phyloP scores from a whole-genome alignment of 1,140 invertebrate genomes.

The Tetramorium alpestre region DNA sequence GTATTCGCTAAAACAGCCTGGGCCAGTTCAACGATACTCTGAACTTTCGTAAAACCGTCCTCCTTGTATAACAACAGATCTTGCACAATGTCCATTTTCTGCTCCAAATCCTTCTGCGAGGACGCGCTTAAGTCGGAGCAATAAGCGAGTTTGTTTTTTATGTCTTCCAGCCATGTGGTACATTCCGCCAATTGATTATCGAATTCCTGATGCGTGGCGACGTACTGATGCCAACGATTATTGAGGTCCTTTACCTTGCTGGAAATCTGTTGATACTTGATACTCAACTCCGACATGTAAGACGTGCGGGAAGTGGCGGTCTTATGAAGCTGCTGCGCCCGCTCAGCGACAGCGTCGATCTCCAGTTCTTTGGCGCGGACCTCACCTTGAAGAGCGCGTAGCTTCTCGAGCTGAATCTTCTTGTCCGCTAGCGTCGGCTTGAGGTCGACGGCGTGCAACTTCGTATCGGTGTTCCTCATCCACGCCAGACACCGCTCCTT shows the following conservation, averaged over 20 bases:
- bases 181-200: constrained; percentile 93
- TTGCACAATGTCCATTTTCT: constrained; percentile 93
- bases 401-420: constrained; percentile 92
- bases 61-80: constrained; percentile 95
- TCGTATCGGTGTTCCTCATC: constrained; percentile 95
- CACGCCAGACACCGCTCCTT: constrained; percentile 94
- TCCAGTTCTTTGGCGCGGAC: constrained; percentile 96
- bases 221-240: constrained; percentile 96
- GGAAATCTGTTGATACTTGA: constrained; percentile 96
- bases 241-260: constrained; percentile 96
- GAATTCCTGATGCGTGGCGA: constrained; percentile 95
- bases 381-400: constrained; percentile 94
- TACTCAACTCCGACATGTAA: constrained; percentile 94
- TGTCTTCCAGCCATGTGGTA: constrained; percentile 93
- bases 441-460: constrained; percentile 95
- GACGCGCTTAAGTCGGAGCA: constrained; percentile 93
- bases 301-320: constrained; percentile 88
- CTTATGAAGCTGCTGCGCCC: constrained; percentile 93
- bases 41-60: constrained; percentile 95
- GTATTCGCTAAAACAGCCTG: constrained; percentile 97
- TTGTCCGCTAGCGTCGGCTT: constrained; percentile 94
- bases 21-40: constrained; percentile 94
- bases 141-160: constrained; percentile 93
- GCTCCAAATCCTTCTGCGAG: constrained; percentile 94
- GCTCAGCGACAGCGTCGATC: constrained; percentile 96